Conservation (phyloP, 2,113 vertebrate species). For the Felis catus region DNA sequence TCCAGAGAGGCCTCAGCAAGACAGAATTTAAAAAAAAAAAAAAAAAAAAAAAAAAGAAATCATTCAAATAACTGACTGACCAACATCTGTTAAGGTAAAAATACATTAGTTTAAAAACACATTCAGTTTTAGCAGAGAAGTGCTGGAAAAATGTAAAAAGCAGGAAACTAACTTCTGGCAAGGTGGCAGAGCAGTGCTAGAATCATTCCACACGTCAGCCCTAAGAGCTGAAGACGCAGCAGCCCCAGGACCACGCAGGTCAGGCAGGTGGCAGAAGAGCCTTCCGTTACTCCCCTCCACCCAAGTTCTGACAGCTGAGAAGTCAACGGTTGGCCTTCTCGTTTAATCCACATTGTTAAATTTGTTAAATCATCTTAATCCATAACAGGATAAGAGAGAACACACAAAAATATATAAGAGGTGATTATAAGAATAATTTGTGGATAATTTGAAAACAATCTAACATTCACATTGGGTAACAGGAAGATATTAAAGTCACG, state of each 20-base stretch:
- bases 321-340: slow-evolving; percentile 9
- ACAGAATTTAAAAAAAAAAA: background rate
- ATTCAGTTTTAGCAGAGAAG: slow-evolving; percentile 55
- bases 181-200: slow-evolving; percentile 30
- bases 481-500: slow-evolving; percentile 78
- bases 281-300: slow-evolving; percentile 1
- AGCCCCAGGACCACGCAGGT: background rate
- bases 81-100: slow-evolving; percentile 48
- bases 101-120: slow-evolving; percentile 47
- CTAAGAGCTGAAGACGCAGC: background rate
- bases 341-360: background rate
- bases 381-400: slow-evolving; percentile 69
- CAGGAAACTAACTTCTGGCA: slow-evolving; percentile 20
- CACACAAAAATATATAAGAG: slow-evolving; percentile 76
- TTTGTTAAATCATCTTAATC: slow-evolving; percentile 42
- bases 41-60: background rate
- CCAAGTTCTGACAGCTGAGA: slow-evolving; percentile 22
- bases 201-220: background rate
- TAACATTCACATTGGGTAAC: slow-evolving; percentile 83
- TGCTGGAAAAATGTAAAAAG: slow-evolving; percentile 68
- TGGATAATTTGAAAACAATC: slow-evolving; percentile 70
- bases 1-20: slow-evolving; percentile 48
- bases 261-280: background rate
- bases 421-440: slow-evolving; percentile 79
- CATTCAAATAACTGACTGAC: slow-evolving; percentile 8